Conservation (phyloP, 2,113 vertebrate species). For the Todiramphus saurophagus region DNA sequence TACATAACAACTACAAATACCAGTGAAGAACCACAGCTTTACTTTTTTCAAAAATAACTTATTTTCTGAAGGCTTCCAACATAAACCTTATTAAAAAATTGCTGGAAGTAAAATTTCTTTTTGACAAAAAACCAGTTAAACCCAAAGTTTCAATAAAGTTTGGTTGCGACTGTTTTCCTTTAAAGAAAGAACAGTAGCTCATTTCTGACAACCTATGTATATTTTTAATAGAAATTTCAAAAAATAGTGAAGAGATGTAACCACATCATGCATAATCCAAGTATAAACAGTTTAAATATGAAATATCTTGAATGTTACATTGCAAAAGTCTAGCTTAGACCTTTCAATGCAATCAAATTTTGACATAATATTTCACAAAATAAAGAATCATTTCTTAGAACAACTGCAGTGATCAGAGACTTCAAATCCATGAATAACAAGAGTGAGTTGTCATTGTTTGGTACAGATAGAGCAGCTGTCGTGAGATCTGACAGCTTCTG, state of each 20-base stretch:
- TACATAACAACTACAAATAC: not conserved
- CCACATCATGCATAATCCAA: not conserved
- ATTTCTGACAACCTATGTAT: not conserved
- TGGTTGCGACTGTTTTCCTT: not conserved
- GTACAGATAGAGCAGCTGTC: not conserved
- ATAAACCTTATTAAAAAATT: not conserved
- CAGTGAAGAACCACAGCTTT: fast-evolving
- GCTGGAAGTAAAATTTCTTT: not conserved
- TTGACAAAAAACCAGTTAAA: not conserved
- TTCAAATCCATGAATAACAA: not conserved
- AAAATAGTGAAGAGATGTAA: not conserved
- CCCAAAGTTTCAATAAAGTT: fast-evolving
- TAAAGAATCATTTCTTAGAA: not conserved
- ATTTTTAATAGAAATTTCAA: not conserved
- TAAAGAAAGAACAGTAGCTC: not conserved
- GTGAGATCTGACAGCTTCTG: not conserved
- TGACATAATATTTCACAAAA: not conserved
- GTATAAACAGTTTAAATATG: not conserved
- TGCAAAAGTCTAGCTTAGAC: too few species aligned
- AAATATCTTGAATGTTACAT: not conserved
- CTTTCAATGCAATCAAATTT: not conserved
- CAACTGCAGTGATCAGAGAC: not conserved
- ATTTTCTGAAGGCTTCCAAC: not conserved
- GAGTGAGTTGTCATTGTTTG: not conserved
- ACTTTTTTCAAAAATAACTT: not conserved